A percentile compares a stretch with the other conserved stretches of the same genome.
These are phyloP conservation scores for Mya arenaria DNA, from an alignment of 1,140 invertebrate species.

Conservation along the genomic window DNA sequence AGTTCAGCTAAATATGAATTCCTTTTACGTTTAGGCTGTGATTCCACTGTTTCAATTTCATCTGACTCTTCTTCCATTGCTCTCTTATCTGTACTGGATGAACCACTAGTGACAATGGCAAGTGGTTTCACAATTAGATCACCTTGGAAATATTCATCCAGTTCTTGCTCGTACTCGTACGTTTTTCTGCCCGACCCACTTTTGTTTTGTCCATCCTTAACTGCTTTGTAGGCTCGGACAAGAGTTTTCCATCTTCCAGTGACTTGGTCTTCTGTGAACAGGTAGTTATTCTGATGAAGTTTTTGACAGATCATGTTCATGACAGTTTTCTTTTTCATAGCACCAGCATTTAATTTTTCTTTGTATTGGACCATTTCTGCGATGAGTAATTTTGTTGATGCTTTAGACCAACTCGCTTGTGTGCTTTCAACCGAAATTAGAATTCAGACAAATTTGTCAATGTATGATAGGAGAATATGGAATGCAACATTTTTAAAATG, in stretches of 20 bases:
- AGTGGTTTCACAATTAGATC: slow-evolving; percentile 22
- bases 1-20: neutral
- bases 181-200: slow-evolving; percentile 29
- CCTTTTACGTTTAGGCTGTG: neutral
- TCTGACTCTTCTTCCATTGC: neutral
- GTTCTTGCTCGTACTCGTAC: slow-evolving; percentile 27
- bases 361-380: too few relatives aligned
- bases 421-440: too few relatives aligned
- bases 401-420: too few relatives aligned
- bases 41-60: neutral
- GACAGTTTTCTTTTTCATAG: slow-evolving; percentile 35
- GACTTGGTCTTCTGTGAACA: slow-evolving; percentile 28
- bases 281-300: slow-evolving; percentile 31
- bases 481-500: too few relatives aligned
- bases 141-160: slow-evolving; percentile 33
- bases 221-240: slow-evolving; percentile 30
- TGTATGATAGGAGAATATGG: too few relatives aligned
- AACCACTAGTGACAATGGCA: neutral
- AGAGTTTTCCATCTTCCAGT: slow-evolving; percentile 45
- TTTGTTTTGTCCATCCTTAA: slow-evolving; percentile 36
- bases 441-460: too few relatives aligned
- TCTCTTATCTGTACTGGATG: neutral
- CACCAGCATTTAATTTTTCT: too few relatives aligned
- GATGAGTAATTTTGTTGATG: too few relatives aligned
- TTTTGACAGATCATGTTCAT: slow-evolving; percentile 37